Conservation (phyloP, 2,113 vertebrate species). For the Tylochromis polylepis region DNA sequence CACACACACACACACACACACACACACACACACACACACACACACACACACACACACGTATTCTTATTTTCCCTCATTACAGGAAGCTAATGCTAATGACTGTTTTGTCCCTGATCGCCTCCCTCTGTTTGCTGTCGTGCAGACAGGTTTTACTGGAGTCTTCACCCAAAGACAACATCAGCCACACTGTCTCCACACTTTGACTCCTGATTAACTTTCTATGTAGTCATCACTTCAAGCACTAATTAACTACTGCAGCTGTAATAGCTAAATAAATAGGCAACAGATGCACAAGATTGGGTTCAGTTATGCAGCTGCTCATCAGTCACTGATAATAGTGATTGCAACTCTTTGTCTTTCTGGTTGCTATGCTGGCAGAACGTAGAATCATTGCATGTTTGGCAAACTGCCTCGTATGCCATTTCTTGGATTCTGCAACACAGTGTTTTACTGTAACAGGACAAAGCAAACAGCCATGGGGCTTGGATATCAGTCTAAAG, state of each 20-base stretch:
- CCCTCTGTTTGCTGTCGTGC: conserved; percentile 40
- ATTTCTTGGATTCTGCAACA: not conserved
- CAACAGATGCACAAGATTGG: not conserved
- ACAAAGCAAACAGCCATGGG: not conserved
- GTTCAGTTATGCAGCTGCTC: not conserved
- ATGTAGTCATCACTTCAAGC: conserved; percentile 44
- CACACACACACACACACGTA: conserved; percentile 15
- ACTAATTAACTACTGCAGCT: conserved; percentile 33
- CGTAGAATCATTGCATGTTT: not conserved
- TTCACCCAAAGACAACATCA: conserved; percentile 57
- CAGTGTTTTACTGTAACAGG: not conserved
- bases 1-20: not conserved
- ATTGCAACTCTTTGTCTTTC: not conserved
- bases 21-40: not conserved
- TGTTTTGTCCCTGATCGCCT: conserved; percentile 60
- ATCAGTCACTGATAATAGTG: not conserved
- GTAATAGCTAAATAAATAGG: not conserved
- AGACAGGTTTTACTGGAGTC: conserved; percentile 48
- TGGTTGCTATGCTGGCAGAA: not conserved
- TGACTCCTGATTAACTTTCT: conserved; percentile 27
- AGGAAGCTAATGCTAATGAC: conserved; percentile 59
- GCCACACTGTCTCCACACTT: conserved; percentile 47
- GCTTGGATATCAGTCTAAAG: not conserved
- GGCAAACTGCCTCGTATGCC: not conserved
- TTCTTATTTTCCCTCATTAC: conserved; percentile 34